phyloP scores from a whole-genome alignment of 1,140 invertebrate genomes.

The Drosophila sproati region DNA sequence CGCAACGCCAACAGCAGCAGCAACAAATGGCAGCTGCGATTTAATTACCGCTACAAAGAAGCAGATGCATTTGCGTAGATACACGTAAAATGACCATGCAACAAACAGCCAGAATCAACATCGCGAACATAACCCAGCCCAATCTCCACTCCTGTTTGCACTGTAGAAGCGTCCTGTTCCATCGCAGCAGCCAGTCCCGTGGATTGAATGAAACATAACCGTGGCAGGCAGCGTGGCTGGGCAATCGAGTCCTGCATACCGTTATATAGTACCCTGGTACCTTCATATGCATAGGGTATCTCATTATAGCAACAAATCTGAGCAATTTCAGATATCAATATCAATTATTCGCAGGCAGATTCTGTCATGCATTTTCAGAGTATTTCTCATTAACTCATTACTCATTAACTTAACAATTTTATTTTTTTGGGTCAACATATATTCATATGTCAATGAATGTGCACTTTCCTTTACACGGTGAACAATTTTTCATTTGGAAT shows the following conservation, averaged over 20 bases:
- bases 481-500: too few relatives aligned
- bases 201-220: constrained; percentile 39
- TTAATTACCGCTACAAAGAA: constrained; percentile 72
- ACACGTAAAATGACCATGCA: constrained; percentile 26
- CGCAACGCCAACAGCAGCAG: constrained; percentile 19
- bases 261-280: constrained; percentile 12
- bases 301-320: too few relatives aligned
- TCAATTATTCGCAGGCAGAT: too few relatives aligned
- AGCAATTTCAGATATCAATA: too few relatives aligned
- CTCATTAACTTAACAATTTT: neutral
- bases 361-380: too few relatives aligned
- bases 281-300: neutral
- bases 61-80: constrained; percentile 42
- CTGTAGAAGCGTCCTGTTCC: neutral
- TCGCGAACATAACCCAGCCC: neutral
- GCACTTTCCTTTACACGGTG: too few relatives aligned
- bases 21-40: constrained; percentile 70
- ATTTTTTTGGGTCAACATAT: too few relatives aligned
- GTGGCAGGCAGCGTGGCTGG: constrained; percentile 14
- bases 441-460: too few relatives aligned
- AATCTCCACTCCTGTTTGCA: neutral
- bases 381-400: neutral
- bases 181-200: constrained; percentile 8
- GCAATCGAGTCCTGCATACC: constrained; percentile 17
- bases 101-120: neutral